A percentile compares a stretch with the other conserved stretches of the same genome.
Evolutionary conservation across 2,888 invertebrate genomes (phyloP).

Genomic region (Helleia helle): DNA sequence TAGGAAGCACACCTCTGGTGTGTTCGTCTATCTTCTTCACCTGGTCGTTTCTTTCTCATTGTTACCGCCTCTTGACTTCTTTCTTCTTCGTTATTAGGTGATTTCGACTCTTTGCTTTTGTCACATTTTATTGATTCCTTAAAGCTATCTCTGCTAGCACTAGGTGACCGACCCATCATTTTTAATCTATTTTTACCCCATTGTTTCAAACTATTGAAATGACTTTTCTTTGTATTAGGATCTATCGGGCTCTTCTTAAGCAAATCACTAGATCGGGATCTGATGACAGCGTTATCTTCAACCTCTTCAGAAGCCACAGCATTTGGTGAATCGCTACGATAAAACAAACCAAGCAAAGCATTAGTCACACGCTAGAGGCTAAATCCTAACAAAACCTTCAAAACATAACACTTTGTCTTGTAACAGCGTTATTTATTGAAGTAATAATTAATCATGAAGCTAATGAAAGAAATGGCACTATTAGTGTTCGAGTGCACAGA

Average conservation of each 20-base stretch:
- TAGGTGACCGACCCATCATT: conserved; percentile 79
- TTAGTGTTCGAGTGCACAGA: conserved; percentile 67
- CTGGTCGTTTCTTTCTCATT: conserved; percentile 74
- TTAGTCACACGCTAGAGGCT: conserved; percentile 72
- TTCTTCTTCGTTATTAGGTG: conserved; percentile 66
- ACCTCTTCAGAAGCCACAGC: conserved; percentile 69
- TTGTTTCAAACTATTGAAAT: conserved; percentile 87
- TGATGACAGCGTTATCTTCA: conserved; percentile 70
- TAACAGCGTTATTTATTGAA: conserved; percentile 53
- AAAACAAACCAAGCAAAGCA: conserved; percentile 75
- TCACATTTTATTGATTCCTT: conserved; percentile 53
- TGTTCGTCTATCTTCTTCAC: conserved; percentile 77
- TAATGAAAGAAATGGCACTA: conserved; percentile 66
- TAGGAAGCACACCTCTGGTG: conserved; percentile 87
- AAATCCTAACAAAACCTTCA: conserved; percentile 46
- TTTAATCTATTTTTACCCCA: conserved; percentile 88
- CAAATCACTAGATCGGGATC: conserved; percentile 85
- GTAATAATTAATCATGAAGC: conserved; percentile 63
- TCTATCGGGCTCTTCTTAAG: conserved; percentile 80
- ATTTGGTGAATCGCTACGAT: conserved; percentile 69
- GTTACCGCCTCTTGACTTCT: conserved; percentile 80
- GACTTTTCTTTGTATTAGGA: conserved; percentile 70
- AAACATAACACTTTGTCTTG: conserved; percentile 58
- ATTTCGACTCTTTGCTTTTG: conserved; percentile 52
- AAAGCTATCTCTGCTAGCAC: conserved; percentile 69